Percentiles rank a stretch among this genome's conserved stretches.
Evolutionary conservation across 92 coral and sea anemone genomes (phyloP).

Genomic region (Porites evermanni): DNA sequence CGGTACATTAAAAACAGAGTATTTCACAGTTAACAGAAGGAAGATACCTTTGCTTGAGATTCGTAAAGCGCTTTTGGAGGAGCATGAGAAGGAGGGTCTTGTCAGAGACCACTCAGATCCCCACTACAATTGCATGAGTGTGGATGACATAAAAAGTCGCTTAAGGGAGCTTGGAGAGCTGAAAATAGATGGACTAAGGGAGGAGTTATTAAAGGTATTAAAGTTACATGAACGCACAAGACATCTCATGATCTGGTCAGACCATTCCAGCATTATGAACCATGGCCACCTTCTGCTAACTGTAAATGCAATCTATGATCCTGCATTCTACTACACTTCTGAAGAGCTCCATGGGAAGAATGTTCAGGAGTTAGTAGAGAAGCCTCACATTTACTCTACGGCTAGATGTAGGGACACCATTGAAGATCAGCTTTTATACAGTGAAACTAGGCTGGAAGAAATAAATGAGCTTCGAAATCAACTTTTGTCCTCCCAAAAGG

Average conservation of each 20-base stretch:
- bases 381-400: background rate
- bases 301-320: slow-evolving; percentile 17
- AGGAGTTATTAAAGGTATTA: background rate
- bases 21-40: slow-evolving; percentile 31
- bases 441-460: background rate
- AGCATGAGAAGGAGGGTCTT: slow-evolving; percentile 34
- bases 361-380: slow-evolving; percentile 9
- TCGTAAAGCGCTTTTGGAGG: slow-evolving; percentile 14
- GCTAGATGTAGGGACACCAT: slow-evolving; percentile 10
- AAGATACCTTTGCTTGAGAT: slow-evolving; percentile 49
- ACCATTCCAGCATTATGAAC: slow-evolving; percentile 40
- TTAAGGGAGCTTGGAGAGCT: slow-evolving; percentile 46
- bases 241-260: slow-evolving; percentile 50
- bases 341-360: background rate
- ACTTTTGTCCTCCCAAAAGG: background rate
- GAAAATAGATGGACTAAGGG: background rate
- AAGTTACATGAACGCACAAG: slow-evolving; percentile 8
- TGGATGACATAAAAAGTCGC: slow-evolving; percentile 10
- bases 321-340: slow-evolving; percentile 4
- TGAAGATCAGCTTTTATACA: slow-evolving; percentile 1
- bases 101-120: slow-evolving; percentile 26
- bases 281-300: slow-evolving; percentile 37
- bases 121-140: slow-evolving; percentile 25
- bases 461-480: background rate
- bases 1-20: slow-evolving; percentile 13